These are phyloP conservation scores for Euphonia xanthogaster DNA, from an alignment of 2,797 vertebrate genomes.

Conservation along the genomic window DNA sequence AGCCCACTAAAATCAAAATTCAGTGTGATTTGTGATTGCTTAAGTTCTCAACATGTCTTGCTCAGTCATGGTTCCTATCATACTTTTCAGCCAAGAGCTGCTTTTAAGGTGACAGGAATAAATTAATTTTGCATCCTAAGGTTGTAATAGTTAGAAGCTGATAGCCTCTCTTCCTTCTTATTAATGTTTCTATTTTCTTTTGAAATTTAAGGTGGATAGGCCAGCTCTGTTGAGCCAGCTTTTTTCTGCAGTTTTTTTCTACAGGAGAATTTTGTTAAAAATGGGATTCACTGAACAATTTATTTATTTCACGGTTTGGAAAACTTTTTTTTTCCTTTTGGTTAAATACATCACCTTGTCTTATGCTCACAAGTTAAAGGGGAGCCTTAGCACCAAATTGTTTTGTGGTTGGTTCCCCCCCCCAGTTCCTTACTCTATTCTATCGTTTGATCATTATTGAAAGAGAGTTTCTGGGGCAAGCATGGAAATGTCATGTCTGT, in stretches of 20 bases:
- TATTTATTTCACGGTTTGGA: background rate
- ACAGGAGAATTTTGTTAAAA: background rate
- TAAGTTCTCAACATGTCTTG: background rate
- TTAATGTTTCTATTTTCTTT: background rate
- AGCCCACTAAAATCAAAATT: constrained; percentile 5
- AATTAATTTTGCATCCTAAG: background rate
- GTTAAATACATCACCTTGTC: background rate
- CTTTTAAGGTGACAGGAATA: background rate
- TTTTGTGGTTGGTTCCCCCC: background rate
- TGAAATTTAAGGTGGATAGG: background rate
- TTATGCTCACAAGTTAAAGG: background rate
- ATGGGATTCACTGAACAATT: background rate
- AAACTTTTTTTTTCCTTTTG: background rate
- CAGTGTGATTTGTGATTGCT: constrained; percentile 36
- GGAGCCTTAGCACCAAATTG: background rate
- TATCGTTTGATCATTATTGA: background rate
- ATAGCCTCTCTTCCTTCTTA: background rate
- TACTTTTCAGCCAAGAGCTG: background rate
- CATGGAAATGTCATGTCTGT: background rate
- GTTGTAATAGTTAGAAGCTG: background rate
- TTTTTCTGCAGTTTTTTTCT: background rate
- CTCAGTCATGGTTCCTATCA: background rate
- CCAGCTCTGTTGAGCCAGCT: background rate
- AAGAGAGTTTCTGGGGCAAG: background rate
- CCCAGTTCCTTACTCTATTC: accelerated